Evolutionary conservation across 2,888 invertebrate species (phyloP), one percentile per base, ranked within the genome.

Genomic region (Abrostola triplasia): DNA sequence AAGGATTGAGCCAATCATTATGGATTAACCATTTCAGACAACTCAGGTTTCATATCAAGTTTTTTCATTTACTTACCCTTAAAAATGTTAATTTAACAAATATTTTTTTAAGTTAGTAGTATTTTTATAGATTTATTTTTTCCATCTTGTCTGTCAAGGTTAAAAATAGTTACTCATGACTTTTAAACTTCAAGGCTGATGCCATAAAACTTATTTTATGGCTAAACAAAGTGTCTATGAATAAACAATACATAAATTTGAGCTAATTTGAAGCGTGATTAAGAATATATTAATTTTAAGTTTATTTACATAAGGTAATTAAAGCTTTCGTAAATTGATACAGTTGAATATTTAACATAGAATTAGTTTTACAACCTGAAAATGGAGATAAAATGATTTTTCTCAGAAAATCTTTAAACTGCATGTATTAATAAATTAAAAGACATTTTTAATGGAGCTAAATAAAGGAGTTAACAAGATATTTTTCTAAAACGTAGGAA

Each of bases 181-280:
- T n/a, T 12, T 8, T 4, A 47, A 47, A 53, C 41, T 53, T n/a
- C 42, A 72, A 56, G 56, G 53, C 53, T 8, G 51, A 41, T 1
- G 36, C 56, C 6, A 57, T 59, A 48, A 42, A 72, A 38, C 38
- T 53, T 11, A 57, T 54, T 24, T 9, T n/a, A 1, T 13, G 5
- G 57, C 41, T 47, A 8, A 59, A 59, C 57, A 57, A 56, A 47
- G 41, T 38, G 36, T 13, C 11, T 0, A 24, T 69, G 24, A 37
- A 67, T 59, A 58, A 60, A 40, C 36, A 38, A 24, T 44, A 12
- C 44, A 47, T 47, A 47, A 47, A 47, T 47, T 10, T 24, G 24
- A 2, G 44, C 5, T 52, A 35, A 11, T n/a, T 52, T 55, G n/a
- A 36, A 59, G 41, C n/a, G 2, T 55, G 36, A 47, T 53, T 56